Base-by-base conservation (phyloP, 2,797 vertebrate genomes). In the Xiphophorus birchmanni region DNA sequence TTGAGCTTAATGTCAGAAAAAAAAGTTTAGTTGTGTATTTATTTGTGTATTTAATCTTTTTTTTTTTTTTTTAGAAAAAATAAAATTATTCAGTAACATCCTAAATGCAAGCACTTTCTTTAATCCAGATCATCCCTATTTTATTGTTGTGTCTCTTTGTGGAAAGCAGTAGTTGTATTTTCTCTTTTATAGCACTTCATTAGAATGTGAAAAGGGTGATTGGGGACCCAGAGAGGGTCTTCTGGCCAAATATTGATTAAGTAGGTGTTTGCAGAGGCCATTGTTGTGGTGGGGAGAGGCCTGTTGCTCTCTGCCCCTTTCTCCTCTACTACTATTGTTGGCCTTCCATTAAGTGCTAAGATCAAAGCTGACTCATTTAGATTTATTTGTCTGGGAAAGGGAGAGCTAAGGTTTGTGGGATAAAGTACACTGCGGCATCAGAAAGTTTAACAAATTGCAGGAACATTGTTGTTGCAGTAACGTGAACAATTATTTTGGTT, bases 231-330 rank as follows among this genome's bases (percentile, higher is more conserved):
- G 93, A 95, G 94, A 95, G 94, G 94, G 94, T 95, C 94, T 94
- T 96, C 96, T 98, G 96, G 97, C 97, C 98, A 99, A 99, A 99
- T 99, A 99, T 99, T 99, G 97, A 99, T 99, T 97, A 98, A 99
- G 97, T 96, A 97, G 96, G 96, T 98, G 97, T 98, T 98, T 99
- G 97, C 96, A 95, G 96, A 97, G 97, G 95, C 96, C 94, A 97
- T 98, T 98, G 97, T 97, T 96, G 94, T 89, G 85, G 92, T 88
- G 92, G 94, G 96, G 93, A 95, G 96, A 96, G 97, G 96, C 96
- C 93, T 95, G 94, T 95, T 96, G 95, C 94, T 95, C 94, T 94
- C 93, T 96, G 96, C 95, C 96, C 96, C 96, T 97, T 95, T 96
- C 96, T 96, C 96, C 95, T 96, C 95, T 93, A 94, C 95, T 94